Percentiles rank a stretch among this genome's conserved stretches.
These are phyloP conservation scores for Salmo trutta DNA, from an alignment of 2,797 vertebrate species.

Conservation along the genomic window DNA sequence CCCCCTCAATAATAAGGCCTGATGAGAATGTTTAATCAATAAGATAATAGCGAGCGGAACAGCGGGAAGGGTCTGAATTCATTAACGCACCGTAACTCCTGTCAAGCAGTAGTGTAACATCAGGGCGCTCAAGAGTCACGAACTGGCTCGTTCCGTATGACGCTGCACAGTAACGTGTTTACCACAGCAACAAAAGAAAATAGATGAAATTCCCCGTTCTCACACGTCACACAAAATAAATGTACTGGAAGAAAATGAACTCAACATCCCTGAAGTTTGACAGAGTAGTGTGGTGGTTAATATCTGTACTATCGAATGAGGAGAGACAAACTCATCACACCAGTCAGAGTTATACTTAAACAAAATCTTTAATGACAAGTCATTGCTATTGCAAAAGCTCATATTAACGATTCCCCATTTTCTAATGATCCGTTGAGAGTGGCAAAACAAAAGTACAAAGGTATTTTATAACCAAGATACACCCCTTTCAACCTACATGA, in stretches of 20 bases:
- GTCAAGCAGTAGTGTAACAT: background rate
- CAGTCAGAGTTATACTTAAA: too few relatives aligned
- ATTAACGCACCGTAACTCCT: conserved; percentile 28
- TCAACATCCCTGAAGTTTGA: background rate
- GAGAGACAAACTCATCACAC: too few relatives aligned
- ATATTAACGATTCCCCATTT: too few relatives aligned
- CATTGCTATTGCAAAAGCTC: too few relatives aligned
- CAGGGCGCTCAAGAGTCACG: background rate
- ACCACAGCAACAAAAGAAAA: background rate
- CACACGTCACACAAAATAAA: background rate
- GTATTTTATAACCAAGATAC: too few relatives aligned
- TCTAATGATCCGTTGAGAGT: too few relatives aligned
- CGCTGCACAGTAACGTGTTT: background rate
- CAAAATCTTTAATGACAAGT: too few relatives aligned
- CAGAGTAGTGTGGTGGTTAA: too few relatives aligned
- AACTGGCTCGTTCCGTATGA: background rate
- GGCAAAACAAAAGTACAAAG: too few relatives aligned
- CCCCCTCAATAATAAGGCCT: conserved; percentile 18
- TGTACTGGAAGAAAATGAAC: background rate
- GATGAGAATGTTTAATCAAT: conserved; percentile 52
- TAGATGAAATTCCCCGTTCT: background rate
- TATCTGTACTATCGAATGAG: too few relatives aligned
- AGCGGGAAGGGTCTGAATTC: conserved; percentile 26
- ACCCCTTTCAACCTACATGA: too few relatives aligned
- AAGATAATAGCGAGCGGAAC: conserved; percentile 32